phyloP scores from a whole-genome alignment of 2,113 vertebrate genomes.

The Gavialis gangeticus region DNA sequence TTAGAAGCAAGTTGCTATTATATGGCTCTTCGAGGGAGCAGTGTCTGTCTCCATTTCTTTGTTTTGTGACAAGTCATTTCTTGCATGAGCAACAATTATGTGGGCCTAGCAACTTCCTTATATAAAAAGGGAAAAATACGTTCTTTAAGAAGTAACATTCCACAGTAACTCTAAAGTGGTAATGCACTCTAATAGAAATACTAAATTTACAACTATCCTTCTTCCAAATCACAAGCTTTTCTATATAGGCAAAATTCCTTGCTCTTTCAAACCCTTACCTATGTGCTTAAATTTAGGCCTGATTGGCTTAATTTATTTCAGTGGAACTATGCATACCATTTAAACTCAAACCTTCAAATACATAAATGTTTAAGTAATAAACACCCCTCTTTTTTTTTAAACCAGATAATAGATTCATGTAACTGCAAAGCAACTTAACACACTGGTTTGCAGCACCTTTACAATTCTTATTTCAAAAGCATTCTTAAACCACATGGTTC shows the following conservation, averaged over 20 bases:
- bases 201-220: neutral
- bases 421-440: neutral
- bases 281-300: neutral
- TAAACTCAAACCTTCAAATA: neutral
- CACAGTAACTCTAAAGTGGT: neutral
- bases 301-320: neutral
- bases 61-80: neutral
- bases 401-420: neutral
- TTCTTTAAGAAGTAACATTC: too few species aligned
- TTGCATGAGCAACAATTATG: neutral
- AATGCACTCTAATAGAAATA: neutral
- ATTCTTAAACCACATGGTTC: neutral
- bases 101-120: too few species aligned
- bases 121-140: too few species aligned
- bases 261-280: neutral
- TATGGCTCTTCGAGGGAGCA: neutral
- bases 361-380: neutral
- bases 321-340: neutral
- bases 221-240: neutral
- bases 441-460: neutral
- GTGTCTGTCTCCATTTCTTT: neutral
- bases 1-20: neutral
- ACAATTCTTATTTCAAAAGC: neutral
- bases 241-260: rapidly evolving
- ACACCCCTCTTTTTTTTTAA: neutral